Base-by-base conservation (phyloP, 1,140 invertebrate species). In the Ericerus pela region DNA sequence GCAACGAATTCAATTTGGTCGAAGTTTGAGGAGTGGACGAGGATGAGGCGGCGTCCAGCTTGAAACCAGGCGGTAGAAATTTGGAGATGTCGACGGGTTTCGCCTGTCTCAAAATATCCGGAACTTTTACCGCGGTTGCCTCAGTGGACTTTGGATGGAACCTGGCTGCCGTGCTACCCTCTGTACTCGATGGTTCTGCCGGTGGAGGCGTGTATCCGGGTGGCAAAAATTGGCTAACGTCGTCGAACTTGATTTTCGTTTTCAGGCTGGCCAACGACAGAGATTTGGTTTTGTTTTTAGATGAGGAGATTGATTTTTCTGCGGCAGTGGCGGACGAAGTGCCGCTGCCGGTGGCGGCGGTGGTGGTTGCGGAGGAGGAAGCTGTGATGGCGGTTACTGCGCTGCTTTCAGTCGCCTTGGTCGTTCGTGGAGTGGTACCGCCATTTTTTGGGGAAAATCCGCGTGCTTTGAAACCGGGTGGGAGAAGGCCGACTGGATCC, bases 31-130 rank as follows among this genome's bases (percentile, higher is more conserved):
- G 68, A 51, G 74, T 79, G 29, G 51, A 43, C 16, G 28, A 55
- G 27, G 27, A 56, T 12, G 57, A 59, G 20, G 55, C 18, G 20
- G 54, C 55, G 28, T 38, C 38, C 37, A 57, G 41, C 57, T 78
- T 79, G 63, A 72, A 80, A n/a, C 75, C 78, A 16, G 79, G 74
- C 29, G 80, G 78, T 31, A 80, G 62, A 10, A 80, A 66, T 6
- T 70, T 72, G 43, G 74, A 72, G 41, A 82, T 72, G 56, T 84
- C 79, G 1, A 75, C 68, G 24, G 71, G 61, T 38, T 73, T 69
- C 16, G 72, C 64, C 37, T 73, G 72, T 2, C 67, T 68, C 36
- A 55, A 24, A 14, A 58, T 55, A 29, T 47, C 31, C 14, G 58
- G 41, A 30, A 29, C 14, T 41, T 41, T 18, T 41, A 16, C 20